Percentiles rank a stretch among this genome's conserved stretches.
phyloP scores from a whole-genome alignment of 2,113 vertebrate species.

The Acrocephalus kingi region DNA sequence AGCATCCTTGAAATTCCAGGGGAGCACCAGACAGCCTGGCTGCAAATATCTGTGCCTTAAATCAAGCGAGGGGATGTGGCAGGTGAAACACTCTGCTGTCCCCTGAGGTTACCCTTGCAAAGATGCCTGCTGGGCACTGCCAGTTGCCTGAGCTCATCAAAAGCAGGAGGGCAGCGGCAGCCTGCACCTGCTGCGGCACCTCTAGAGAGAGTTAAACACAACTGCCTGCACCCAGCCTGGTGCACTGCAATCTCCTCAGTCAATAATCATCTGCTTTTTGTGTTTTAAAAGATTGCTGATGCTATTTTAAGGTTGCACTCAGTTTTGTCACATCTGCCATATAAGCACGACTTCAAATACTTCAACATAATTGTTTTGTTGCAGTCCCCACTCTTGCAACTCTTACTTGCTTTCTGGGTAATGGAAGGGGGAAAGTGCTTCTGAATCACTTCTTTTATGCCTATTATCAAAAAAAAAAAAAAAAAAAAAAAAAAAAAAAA shows the following conservation, averaged over 20 bases:
- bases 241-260: neutral
- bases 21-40: neutral
- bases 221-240: neutral
- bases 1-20: neutral
- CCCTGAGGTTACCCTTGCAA: neutral
- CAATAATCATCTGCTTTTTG: constrained; percentile 50
- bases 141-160: neutral
- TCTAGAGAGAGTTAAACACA: constrained; percentile 3
- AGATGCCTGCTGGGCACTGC: neutral
- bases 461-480: neutral
- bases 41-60: fast-evolving
- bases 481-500: neutral
- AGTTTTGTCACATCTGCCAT: constrained; percentile 53
- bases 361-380: constrained; percentile 57
- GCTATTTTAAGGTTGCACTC: constrained; percentile 58
- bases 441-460: constrained; percentile 38
- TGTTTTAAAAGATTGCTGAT: constrained; percentile 41
- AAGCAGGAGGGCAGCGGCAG: neutral
- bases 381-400: constrained; percentile 22
- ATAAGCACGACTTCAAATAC: constrained; percentile 43
- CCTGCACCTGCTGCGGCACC: fast-evolving
- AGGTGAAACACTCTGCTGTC: neutral
- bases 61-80: fast-evolving
- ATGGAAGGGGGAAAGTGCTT: constrained; percentile 12
- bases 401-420: constrained; percentile 40